A percentile compares a stretch with the other conserved stretches of the same genome.
These are phyloP conservation scores for Hyaena hyaena DNA, from an alignment of 2,113 vertebrate genomes.

Conservation along the genomic window DNA sequence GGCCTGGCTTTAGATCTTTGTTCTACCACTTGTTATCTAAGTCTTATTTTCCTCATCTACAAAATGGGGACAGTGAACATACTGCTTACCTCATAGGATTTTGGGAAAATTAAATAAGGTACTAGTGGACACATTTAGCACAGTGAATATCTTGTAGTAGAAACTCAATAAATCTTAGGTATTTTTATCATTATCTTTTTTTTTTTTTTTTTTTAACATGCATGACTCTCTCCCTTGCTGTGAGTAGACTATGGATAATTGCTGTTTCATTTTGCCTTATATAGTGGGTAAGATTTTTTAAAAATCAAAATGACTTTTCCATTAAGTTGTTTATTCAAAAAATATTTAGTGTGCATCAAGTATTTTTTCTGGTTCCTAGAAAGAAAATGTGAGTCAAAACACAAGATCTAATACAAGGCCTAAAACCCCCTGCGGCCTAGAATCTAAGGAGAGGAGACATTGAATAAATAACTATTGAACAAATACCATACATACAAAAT, in stretches of 20 bases:
- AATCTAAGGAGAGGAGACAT: neutral
- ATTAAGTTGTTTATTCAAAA: neutral
- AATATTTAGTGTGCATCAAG: neutral
- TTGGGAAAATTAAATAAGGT: neutral
- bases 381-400: constrained; percentile 40
- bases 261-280: neutral
- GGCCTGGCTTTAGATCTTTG: neutral
- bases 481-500: neutral
- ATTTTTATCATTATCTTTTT: neutral
- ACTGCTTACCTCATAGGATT: neutral
- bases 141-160: neutral
- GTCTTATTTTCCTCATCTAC: constrained; percentile 6
- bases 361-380: constrained; percentile 37
- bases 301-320: neutral
- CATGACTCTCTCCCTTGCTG: neutral
- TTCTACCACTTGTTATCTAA: neutral
- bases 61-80: constrained; percentile 9
- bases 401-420: neutral
- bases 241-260: neutral
- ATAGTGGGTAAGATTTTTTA: constrained; percentile 16
- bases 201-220: neutral
- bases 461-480: neutral
- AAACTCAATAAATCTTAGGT: neutral
- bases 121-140: neutral
- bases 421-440: neutral